A percentile compares a stretch with the other conserved stretches of the same genome.
These are phyloP conservation scores for Drosophila nr. fundita DNA, from an alignment of 2,888 invertebrate genomes.

Conservation along the genomic window DNA sequence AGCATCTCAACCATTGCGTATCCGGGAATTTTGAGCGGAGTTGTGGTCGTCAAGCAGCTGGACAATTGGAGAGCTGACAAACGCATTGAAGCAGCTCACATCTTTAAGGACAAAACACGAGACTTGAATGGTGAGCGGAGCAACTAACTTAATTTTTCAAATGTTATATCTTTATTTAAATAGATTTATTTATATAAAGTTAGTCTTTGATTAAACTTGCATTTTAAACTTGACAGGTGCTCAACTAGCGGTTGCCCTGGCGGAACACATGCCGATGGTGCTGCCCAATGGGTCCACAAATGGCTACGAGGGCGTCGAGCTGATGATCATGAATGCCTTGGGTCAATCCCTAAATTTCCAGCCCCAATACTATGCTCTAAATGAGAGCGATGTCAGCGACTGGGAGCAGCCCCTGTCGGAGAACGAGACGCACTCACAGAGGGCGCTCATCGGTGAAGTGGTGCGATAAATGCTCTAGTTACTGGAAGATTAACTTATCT, in stretches of 20 bases:
- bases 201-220: neutral
- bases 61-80: constrained; percentile 89
- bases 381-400: constrained; percentile 87
- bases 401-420: constrained; percentile 59
- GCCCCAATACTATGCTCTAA: constrained; percentile 88
- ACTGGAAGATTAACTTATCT: neutral
- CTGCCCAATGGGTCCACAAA: constrained; percentile 39
- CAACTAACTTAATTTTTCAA: neutral
- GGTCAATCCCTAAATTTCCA: constrained; percentile 90
- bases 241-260: constrained; percentile 68
- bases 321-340: constrained; percentile 86
- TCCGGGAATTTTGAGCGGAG: constrained; percentile 87
- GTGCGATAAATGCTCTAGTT: constrained; percentile 57
- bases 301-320: constrained; percentile 78
- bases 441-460: constrained; percentile 91
- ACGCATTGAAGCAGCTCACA: constrained; percentile 81
- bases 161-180: neutral
- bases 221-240: constrained; percentile 65
- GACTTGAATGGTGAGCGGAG: constrained; percentile 80
- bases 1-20: constrained; percentile 91
- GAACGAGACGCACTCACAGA: constrained; percentile 88
- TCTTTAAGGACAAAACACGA: constrained; percentile 83
- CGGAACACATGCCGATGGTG: constrained; percentile 83
- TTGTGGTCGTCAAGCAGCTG: constrained; percentile 87
- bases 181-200: accelerated